Evolutionary conservation across 2,888 invertebrate genomes (phyloP).

Genomic region (Parelbella ahira): DNA sequence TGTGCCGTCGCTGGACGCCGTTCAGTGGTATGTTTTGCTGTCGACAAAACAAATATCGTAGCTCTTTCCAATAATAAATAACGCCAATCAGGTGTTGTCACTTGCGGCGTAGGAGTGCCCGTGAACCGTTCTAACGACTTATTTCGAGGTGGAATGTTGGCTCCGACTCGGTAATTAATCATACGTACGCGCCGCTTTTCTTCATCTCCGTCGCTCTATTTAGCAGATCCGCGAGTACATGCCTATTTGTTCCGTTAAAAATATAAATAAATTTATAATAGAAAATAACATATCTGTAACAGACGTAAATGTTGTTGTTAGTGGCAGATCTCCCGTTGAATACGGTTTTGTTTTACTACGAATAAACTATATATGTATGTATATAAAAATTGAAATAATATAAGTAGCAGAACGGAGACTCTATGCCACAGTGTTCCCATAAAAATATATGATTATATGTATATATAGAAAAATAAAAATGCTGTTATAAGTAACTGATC

Average conservation of each 20-base stretch:
- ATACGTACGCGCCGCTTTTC: conserved; percentile 37
- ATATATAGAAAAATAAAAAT: no score
- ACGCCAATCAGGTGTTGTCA: conserved; percentile 35
- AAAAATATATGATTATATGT: no score
- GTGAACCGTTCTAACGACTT: conserved; percentile 56
- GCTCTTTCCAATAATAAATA: conserved; percentile 21
- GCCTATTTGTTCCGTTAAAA: conserved; percentile 1
- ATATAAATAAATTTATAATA: no score
- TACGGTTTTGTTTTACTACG: no score
- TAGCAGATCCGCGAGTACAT: background rate
- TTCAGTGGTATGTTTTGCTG: background rate
- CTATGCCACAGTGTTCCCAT: no score
- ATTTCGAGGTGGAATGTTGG: conserved; percentile 68
- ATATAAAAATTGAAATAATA: no score
- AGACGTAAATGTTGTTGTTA: no score
- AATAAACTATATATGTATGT: no score
- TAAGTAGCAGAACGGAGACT: no score
- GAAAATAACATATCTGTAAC: no score
- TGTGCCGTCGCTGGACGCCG: background rate
- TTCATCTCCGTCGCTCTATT: conserved; percentile 31
- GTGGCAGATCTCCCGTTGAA: no score
- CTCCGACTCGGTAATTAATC: conserved; percentile 60
- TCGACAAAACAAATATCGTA: conserved; percentile 12
- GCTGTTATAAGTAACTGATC: no score
- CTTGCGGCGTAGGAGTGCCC: conserved; percentile 49